Conservation (phyloP, 2,888 invertebrate species). For the Herminia tarsipennalis region DNA sequence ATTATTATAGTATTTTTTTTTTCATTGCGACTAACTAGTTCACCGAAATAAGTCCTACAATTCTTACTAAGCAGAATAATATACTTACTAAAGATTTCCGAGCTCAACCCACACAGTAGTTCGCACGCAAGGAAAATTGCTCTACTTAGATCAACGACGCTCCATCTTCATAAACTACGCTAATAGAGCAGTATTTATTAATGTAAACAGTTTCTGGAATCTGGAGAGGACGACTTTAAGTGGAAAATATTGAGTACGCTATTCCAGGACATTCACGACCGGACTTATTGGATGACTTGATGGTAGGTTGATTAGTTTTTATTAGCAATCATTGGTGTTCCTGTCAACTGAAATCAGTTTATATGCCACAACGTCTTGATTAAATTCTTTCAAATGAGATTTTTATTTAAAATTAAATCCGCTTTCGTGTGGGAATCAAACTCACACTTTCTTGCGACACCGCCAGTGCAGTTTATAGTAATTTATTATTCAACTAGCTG, state of each 20-base stretch:
- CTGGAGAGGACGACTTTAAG: slow-evolving; percentile 25
- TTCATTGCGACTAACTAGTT: too few relatives aligned
- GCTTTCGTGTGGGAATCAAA: too few relatives aligned
- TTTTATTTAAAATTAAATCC: too few relatives aligned
- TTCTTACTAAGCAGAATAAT: background rate
- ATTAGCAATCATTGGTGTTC: background rate
- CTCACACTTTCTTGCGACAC: too few relatives aligned
- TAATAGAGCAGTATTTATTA: slow-evolving; percentile 43
- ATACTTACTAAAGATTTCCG: background rate
- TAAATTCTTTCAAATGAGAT: too few relatives aligned
- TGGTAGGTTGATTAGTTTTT: slow-evolving; percentile 1
- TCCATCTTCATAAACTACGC: slow-evolving; percentile 40
- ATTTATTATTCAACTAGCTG: too few relatives aligned
- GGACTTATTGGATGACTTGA: slow-evolving; percentile 36
- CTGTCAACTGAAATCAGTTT: too few relatives aligned
- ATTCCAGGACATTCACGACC: slow-evolving; percentile 39
- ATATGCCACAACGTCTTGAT: too few relatives aligned
- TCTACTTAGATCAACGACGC: slow-evolving; percentile 34
- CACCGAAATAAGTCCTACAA: background rate
- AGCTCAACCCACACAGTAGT: slow-evolving; percentile 13
- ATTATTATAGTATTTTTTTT: too few relatives aligned
- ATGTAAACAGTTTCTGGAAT: slow-evolving; percentile 38
- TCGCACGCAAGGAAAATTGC: slow-evolving; percentile 29
- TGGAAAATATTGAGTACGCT: slow-evolving; percentile 33
- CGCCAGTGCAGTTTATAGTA: too few relatives aligned